Evolutionary conservation across 1,140 invertebrate genomes (phyloP).

Genomic region (Drosophila ercepeae): DNA sequence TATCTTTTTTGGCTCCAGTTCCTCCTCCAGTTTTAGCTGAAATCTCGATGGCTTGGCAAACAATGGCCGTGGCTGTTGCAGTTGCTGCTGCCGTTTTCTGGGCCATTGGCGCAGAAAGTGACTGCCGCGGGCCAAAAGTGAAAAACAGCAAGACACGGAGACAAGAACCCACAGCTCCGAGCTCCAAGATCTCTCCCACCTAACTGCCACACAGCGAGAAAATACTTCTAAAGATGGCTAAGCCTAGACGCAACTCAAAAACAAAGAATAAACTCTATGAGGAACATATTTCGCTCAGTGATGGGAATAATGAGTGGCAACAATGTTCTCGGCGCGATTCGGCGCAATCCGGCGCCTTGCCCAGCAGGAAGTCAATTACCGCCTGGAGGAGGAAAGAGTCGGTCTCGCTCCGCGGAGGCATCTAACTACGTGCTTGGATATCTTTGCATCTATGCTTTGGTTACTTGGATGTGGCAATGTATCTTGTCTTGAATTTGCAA

Average conservation of each 20-base stretch:
- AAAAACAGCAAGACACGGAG: conserved; percentile 34
- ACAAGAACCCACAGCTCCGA: conserved; percentile 22
- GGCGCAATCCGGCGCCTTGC: conserved; percentile 4
- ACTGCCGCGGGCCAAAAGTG: conserved; percentile 55
- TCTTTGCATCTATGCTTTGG: conserved; percentile 15
- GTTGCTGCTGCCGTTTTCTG: conserved; percentile 42
- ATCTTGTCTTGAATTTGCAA: conserved; percentile 53
- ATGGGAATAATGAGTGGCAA: conserved; percentile 17
- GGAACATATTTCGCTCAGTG: background rate
- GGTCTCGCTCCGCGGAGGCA: conserved; percentile 14
- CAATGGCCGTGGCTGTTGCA: background rate
- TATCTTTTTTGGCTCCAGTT: conserved; percentile 4
- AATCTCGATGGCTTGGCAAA: conserved; percentile 12
- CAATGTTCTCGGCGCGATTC: conserved; percentile 46
- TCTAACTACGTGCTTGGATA: conserved; percentile 19
- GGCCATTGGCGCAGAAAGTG: conserved; percentile 62
- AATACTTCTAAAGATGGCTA: background rate
- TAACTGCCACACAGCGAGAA: conserved; percentile 1
- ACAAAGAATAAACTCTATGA: background rate
- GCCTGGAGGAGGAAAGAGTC: conserved; percentile 39
- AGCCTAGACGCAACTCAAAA: too few relatives aligned
- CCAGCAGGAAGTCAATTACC: conserved; percentile 53
- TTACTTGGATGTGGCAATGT: background rate
- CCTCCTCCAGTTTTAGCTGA: conserved; percentile 2
- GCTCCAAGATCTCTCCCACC: background rate